Conservation (phyloP, 2,888 invertebrate genomes). For the Papilio protenor region DNA sequence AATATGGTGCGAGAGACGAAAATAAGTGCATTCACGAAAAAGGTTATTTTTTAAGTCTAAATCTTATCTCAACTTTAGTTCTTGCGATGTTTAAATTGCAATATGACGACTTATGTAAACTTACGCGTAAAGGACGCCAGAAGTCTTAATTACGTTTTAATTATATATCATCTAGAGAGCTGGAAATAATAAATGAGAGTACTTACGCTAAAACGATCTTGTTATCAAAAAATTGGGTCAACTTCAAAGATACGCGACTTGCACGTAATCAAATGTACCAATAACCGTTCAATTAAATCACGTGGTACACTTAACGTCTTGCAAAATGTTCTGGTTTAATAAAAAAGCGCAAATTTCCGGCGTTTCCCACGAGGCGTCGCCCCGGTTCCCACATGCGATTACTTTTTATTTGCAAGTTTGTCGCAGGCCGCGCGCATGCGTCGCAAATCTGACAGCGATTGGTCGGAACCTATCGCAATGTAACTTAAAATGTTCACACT, state of each 20-base stretch:
- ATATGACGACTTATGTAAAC: not conserved
- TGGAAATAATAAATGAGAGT: not conserved
- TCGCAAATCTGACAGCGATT: constrained; percentile 67
- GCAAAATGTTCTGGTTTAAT: constrained; percentile 39
- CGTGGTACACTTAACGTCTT: constrained; percentile 33
- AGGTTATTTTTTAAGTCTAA: not conserved
- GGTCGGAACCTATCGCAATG: constrained; percentile 62
- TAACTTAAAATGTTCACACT: constrained; percentile 61
- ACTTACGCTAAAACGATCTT: not conserved
- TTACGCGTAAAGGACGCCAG: not conserved
- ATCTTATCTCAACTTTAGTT: not conserved
- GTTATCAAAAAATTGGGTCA: constrained; percentile 14
- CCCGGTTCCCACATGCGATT: constrained; percentile 76
- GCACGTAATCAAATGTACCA: constrained; percentile 32
- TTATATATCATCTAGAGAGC: not conserved
- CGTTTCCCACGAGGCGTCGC: constrained; percentile 73
- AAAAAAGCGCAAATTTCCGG: constrained; percentile 70
- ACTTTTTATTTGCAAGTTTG: constrained; percentile 68
- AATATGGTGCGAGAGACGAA: constrained; percentile 24
- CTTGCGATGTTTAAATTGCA: not conserved
- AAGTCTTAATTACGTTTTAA: not conserved
- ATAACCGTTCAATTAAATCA: constrained; percentile 35
- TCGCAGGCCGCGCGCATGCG: constrained; percentile 71
- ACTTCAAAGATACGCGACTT: constrained; percentile 19
- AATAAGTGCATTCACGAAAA: constrained; percentile 11